A percentile compares a stretch with the other conserved stretches of the same genome.
Conservation (phyloP, 2,797 vertebrate species). For the Pangasius sanitwongsei region DNA sequence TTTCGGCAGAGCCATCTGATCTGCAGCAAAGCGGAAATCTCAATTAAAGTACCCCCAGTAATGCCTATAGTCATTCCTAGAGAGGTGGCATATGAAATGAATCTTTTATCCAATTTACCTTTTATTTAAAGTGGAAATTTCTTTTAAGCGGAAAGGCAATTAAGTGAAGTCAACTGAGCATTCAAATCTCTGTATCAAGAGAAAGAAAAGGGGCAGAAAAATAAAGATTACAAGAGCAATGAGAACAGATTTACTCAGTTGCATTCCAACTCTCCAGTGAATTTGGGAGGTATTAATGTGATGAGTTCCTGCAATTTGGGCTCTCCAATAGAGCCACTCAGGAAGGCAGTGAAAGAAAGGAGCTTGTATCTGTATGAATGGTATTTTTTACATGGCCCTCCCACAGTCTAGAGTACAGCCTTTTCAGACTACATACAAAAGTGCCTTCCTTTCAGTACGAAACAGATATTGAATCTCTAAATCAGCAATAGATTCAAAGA, state of each 20-base stretch:
- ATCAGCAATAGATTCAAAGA: constrained; percentile 46
- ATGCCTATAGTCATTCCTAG: constrained; percentile 76
- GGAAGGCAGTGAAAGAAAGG: constrained; percentile 64
- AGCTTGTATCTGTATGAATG: constrained; percentile 62
- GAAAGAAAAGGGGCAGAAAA: constrained; percentile 57
- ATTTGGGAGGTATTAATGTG: constrained; percentile 77
- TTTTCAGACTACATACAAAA: constrained; percentile 63
- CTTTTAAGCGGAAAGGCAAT: constrained; percentile 82
- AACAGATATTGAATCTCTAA: constrained; percentile 44
- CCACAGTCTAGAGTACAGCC: constrained; percentile 62
- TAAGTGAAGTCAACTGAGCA: constrained; percentile 82
- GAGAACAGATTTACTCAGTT: constrained; percentile 77
- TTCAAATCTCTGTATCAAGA: constrained; percentile 79
- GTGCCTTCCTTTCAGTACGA: constrained; percentile 37
- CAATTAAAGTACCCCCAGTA: constrained; percentile 78
- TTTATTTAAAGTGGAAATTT: constrained; percentile 79
- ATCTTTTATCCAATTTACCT: constrained; percentile 81
- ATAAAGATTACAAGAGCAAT: constrained; percentile 74
- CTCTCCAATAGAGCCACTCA: constrained; percentile 72
- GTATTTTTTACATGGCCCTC: constrained; percentile 56
- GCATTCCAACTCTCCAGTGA: constrained; percentile 72
- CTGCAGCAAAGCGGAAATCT: constrained; percentile 81
- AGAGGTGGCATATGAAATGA: constrained; percentile 76
- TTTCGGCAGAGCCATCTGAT: constrained; percentile 60
- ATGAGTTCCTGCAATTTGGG: constrained; percentile 79